Evolutionary conservation across 2,113 vertebrate species (phyloP), one percentile per base, ranked within the genome.

Genomic region (Neodontobutis hainanensis): DNA sequence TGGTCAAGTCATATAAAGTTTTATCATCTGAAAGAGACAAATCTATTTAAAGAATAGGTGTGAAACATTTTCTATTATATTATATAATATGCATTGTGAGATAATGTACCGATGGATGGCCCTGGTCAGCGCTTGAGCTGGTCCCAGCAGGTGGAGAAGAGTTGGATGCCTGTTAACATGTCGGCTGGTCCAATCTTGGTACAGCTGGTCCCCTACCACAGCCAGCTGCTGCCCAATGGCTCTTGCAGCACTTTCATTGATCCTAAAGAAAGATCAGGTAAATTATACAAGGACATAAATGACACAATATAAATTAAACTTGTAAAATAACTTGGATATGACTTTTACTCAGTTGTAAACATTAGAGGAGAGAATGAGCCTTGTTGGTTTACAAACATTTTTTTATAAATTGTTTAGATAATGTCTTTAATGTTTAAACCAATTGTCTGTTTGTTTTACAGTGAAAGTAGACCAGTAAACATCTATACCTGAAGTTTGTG

Each of bases 151-250:
- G 47, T 76, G 67, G 4, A 83, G 67, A 44, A 71, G 76, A 35
- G 36, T 44, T 1, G 74, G 83, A 34, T 65, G 75, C 63, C 68
- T 36, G 68, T 79, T 58, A 0, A 40, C 73, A n/a, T 46, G 69
- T 57, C 73, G 69, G 32, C 70, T 44, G 6, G 75, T 48, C 88
- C 82, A 80, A 36, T 85, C 84, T 44, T 19, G 60, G 48, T 95
- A 88, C 78, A 95, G 73, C 58, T 95, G 92, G 10, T 99, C 96
- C 10, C 95, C 96, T 0, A 96, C 96, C 12, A 78, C 66, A 44
- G 95, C 95, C 88, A 97, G 88, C 79, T 93, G 94, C 4, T 16
- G 91, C 58, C 94, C 95, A 59, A 96, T 65, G 43, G 68, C 82
- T 65, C 47, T 78, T 0, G 84, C 73, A 36, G 86, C 90, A 40